Base-by-base conservation (phyloP, 2,888 invertebrate genomes). In the Pelosia muscerda region DNA sequence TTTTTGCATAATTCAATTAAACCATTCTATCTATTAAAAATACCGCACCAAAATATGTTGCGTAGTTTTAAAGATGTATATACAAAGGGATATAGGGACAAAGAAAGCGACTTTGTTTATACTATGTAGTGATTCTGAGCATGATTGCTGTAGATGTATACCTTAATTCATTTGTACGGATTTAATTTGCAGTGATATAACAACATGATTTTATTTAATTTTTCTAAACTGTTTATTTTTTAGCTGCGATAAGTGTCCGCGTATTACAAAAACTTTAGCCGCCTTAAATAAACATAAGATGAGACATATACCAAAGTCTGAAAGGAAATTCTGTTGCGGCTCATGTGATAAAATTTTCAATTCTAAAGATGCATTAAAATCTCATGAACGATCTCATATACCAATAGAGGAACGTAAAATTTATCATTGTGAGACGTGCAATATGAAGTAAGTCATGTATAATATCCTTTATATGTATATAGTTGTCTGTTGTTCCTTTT, bases 201-300 rank as follows among this genome's bases (percentile, higher is more conserved):
- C n/a, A n/a, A n/a, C n/a, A n/a, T n/a, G n/a, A n/a, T n/a, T 13
- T 2, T 59, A 15, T 15, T 31, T 34, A 19, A 19, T 49, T n/a
- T 22, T 55, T 15, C 9, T 25, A 55, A 15, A 26, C 55, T 25
- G 19, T 23, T 62, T 31, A 13, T 53, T 26, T 63, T 70, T 71
- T 82, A 95, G 95, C 49, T 95, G 95, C 84, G 95, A 95, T 73
- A 92, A 94, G 85, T 95, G 95, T 78, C 93, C 94, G n/a, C 90
- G 94, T 76, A 91, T 95, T 76, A 91, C 95, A 54, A 95, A 94
- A 86, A 90, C 95, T 10, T 67, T 91, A 72, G 87, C 92, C 63
- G 93, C 94, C 19, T 84, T 95, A 72, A 90, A 93, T 73, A 95
- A 94, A 79, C 95, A 95, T 81, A 94, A 95, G 81, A 86, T 95